Base-by-base conservation (phyloP, 2,888 invertebrate genomes). In the Drosophila meridiana region DNA sequence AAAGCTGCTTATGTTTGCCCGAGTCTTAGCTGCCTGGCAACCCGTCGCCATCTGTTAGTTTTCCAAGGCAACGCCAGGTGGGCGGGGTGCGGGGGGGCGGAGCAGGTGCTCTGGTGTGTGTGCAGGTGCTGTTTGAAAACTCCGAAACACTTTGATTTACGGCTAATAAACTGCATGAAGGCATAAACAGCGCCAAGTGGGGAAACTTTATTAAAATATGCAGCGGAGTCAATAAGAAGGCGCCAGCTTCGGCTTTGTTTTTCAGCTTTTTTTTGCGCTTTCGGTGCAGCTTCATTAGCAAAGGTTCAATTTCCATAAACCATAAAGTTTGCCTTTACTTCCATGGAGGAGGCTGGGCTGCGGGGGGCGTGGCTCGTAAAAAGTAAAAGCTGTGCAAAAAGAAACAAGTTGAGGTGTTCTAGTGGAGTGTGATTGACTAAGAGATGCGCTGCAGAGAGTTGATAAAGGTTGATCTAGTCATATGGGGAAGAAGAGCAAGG, bases 181-280 rank as follows among this genome's bases (percentile, higher is more conserved):
- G 71, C 82, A 73, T 72, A 87, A 87, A 61, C 60, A 77, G 48
- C 47, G 13, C 58, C 45, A 26, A 70, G 48, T 26, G 42, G 34
- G 28, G 9, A 71, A 90, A 89, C 85, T 85, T 87, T 85, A 86
- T 90, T 87, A 89, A 90, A 89, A 84, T 90, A 87, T 89, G 90
- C 90, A 84, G 66, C 80, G 67, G 52, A 63, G 68, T 63, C 63
- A 73, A 71, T 50, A 61, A 63, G 53, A 76, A 34, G 13, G 6
- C 34, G 52, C 36, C 34, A 13, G 43, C 40, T 45, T 42, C 30
- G 52, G 40, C 63, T 68, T 26, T 11, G 6, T 28, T 13, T 32
- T 48, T 4, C 13, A 45, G 28, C 47, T 55, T 56, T 77, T 64
- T 56, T 55, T 20, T 20, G 56, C 65, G 55, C 58, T 75, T 63